Conservation (phyloP, 2,797 vertebrate genomes). For the Gallirallus australis region DNA sequence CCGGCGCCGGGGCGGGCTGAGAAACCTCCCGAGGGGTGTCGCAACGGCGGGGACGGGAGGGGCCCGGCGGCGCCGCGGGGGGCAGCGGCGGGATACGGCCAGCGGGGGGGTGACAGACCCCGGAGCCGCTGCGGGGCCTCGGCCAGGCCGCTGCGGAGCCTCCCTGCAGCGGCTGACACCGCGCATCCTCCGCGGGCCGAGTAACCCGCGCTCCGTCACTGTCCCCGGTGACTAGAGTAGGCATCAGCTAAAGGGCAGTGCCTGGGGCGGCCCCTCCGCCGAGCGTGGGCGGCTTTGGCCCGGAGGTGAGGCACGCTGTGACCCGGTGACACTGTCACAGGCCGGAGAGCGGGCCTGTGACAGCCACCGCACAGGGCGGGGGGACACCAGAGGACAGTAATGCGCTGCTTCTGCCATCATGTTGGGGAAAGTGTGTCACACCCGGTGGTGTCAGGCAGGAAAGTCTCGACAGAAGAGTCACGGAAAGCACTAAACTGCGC, state of each 20-base stretch:
- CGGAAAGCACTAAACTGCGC: neutral
- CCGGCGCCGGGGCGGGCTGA: neutral
- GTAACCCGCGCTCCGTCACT: too few species aligned
- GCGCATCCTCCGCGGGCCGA: neutral
- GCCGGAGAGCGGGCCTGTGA: neutral
- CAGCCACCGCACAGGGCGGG: fast-evolving
- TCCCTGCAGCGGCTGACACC: neutral
- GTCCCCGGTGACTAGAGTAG: neutral
- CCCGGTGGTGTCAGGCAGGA: fast-evolving
- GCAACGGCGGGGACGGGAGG: neutral
- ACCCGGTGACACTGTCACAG: fast-evolving
- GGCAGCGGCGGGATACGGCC: neutral
- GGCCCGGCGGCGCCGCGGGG: neutral
- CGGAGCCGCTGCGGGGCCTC: too few species aligned
- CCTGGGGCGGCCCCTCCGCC: neutral
- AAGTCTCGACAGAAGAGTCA: neutral
- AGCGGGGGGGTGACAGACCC: too few species aligned
- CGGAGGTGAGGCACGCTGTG: neutral
- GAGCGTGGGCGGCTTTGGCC: fast-evolving
- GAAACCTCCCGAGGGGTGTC: neutral
- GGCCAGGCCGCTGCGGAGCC: too few species aligned
- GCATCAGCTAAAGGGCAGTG: neutral
- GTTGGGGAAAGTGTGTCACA: neutral
- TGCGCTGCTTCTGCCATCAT: fast-evolving
- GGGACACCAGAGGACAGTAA: neutral